Evolutionary conservation across 2,888 invertebrate species (phyloP).

Genomic region (Melangyna quadrimaculata): DNA sequence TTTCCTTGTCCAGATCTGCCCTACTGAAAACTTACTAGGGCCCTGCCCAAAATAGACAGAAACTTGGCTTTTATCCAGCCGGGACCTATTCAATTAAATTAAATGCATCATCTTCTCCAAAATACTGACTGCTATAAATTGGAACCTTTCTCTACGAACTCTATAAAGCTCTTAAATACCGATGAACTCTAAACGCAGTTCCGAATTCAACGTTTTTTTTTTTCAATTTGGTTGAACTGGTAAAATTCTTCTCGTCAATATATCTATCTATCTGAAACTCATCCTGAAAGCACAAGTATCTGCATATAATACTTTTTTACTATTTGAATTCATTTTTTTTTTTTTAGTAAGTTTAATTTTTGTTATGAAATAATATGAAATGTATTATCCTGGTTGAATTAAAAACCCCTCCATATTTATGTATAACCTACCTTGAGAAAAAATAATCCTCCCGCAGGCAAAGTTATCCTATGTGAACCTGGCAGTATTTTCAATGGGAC

Average conservation of each 20-base stretch:
- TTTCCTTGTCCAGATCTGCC: no score
- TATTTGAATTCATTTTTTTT: slow-evolving; percentile 6
- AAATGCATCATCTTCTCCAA: no score
- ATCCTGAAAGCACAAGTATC: neutral
- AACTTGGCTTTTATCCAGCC: no score
- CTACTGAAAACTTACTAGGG: no score
- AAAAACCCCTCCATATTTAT: slow-evolving; percentile 67
- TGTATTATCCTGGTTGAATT: slow-evolving; percentile 56
- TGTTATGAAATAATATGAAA: slow-evolving; percentile 66
- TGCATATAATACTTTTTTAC: no score
- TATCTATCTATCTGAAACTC: neutral
- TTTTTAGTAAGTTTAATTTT: slow-evolving; percentile 22
- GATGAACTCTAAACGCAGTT: no score
- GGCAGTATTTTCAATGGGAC: slow-evolving; percentile 84
- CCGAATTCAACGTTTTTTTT: no score
- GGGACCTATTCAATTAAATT: no score
- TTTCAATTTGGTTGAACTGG: neutral
- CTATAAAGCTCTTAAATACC: no score
- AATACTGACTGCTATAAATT: no score
- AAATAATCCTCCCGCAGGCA: slow-evolving; percentile 92
- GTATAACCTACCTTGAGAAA: slow-evolving; percentile 84
- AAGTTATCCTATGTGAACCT: slow-evolving; percentile 86
- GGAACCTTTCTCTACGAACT: no score
- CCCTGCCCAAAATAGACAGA: no score
- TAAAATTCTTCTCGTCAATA: neutral